Conservation (phyloP, 2,797 vertebrate genomes). For the Antennarius maculatus region DNA sequence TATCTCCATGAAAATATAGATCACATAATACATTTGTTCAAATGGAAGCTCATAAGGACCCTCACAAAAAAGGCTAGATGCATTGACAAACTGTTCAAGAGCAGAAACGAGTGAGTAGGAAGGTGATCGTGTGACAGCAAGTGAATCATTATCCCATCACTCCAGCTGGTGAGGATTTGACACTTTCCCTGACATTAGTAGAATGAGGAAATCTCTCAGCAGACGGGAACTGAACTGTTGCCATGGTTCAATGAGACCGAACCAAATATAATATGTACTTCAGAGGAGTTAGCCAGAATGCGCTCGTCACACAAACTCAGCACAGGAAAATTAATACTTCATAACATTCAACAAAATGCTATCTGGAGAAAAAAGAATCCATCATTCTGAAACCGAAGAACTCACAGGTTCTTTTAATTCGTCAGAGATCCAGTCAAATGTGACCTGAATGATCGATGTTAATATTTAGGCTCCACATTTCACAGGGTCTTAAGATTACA, state of each 20-base stretch:
- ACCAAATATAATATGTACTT: constrained; percentile 2
- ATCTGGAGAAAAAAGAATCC: constrained; percentile 19
- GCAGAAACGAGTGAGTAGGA: constrained; percentile 55
- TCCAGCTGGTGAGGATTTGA: constrained; percentile 71
- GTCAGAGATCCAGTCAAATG: too few relatives aligned
- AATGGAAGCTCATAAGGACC: constrained; percentile 46
- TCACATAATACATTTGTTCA: constrained; percentile 24
- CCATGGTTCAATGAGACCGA: constrained; percentile 6
- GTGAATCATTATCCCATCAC: constrained; percentile 63
- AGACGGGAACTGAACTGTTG: constrained; percentile 17
- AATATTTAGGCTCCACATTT: too few relatives aligned
- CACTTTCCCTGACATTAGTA: constrained; percentile 55
- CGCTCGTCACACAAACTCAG: constrained; percentile 7
- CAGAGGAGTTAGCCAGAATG: background rate
- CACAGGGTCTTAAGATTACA: too few relatives aligned
- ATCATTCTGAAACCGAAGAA: background rate
- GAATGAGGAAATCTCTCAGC: constrained; percentile 47
- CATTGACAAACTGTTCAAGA: constrained; percentile 47
- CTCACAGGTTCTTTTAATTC: background rate
- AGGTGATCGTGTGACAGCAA: constrained; percentile 55
- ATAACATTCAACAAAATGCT: constrained; percentile 30
- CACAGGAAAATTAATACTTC: constrained; percentile 60
- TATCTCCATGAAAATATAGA: constrained; percentile 2
- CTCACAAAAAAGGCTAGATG: constrained; percentile 51
- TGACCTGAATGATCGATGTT: too few relatives aligned